A percentile compares a stretch with the other conserved stretches of the same genome.
Evolutionary conservation across 2,888 invertebrate species (phyloP).

Genomic region (Mesorhabditis sp.): DNA sequence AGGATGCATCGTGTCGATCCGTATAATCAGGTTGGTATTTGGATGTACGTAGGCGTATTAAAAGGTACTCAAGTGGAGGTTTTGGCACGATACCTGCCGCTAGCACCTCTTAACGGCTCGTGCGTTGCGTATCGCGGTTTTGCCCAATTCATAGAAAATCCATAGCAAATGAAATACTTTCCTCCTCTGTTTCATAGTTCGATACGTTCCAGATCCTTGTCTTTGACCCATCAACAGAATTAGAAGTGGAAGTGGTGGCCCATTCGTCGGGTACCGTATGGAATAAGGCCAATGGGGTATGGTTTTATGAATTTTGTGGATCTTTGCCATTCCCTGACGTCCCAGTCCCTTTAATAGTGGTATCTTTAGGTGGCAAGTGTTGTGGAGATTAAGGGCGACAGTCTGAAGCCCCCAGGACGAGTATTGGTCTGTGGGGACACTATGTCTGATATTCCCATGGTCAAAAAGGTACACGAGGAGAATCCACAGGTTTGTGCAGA

Average conservation of each 20-base stretch:
- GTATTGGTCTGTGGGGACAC: conserved; percentile 57
- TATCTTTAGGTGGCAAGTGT: conserved; percentile 25
- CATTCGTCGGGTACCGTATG: conserved; percentile 38
- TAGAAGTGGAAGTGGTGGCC: conserved; percentile 53
- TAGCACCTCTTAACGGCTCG: too few species aligned
- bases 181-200: background rate
- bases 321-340: conserved; percentile 5
- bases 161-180: too few species aligned
- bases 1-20: conserved; percentile 53
- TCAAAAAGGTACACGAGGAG: conserved; percentile 37
- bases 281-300: conserved; percentile 37
- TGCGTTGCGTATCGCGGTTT: too few species aligned
- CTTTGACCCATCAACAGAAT: conserved; percentile 50
- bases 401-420: conserved; percentile 35
- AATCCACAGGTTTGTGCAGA: conserved; percentile 42
- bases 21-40: conserved; percentile 29
- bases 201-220: conserved; percentile 34
- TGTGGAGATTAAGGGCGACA: conserved; percentile 30
- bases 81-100: too few species aligned
- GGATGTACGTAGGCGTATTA: background rate
- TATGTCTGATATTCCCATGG: conserved; percentile 55
- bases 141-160: too few species aligned
- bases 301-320: conserved; percentile 17
- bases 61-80: background rate
- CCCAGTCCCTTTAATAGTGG: background rate